Conservation (phyloP, 2,797 vertebrate species). For the Malacoctenus gilli region DNA sequence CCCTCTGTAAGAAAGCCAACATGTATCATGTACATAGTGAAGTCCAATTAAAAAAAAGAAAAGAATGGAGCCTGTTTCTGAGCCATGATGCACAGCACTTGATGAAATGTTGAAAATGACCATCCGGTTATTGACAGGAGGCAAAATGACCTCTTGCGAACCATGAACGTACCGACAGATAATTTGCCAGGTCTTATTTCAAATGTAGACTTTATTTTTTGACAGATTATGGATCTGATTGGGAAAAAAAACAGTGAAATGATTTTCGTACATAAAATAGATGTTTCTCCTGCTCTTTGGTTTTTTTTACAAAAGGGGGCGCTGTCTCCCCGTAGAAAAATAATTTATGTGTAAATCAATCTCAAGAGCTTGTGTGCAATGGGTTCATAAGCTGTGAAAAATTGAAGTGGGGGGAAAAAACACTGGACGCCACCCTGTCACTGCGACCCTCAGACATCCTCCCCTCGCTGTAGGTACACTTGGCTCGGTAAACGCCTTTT, state of each 20-base stretch:
- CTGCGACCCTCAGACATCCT: too few relatives aligned
- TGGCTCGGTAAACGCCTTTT: too few relatives aligned
- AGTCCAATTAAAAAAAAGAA: slow-evolving; percentile 30
- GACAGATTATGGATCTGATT: slow-evolving; percentile 55
- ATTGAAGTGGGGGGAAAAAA: too few relatives aligned
- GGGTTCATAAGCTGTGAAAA: slow-evolving; percentile 24
- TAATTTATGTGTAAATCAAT: slow-evolving; percentile 67
- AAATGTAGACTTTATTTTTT: slow-evolving; percentile 71
- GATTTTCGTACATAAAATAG: slow-evolving; percentile 75
- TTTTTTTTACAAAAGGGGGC: slow-evolving; percentile 64
- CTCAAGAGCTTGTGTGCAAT: slow-evolving; percentile 41
- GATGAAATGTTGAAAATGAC: neutral
- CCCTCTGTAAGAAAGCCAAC: slow-evolving; percentile 23
- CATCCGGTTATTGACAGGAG: too few relatives aligned
- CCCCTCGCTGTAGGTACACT: too few relatives aligned
- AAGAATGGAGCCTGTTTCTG: neutral
- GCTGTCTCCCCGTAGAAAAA: slow-evolving; percentile 75
- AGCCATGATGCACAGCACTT: neutral
- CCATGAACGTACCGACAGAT: neutral
- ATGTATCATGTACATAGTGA: slow-evolving; percentile 59
- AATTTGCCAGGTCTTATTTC: slow-evolving; percentile 1
- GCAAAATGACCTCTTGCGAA: neutral
- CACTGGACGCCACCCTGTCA: too few relatives aligned
- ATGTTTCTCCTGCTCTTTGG: slow-evolving; percentile 76
- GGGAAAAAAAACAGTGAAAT: slow-evolving; percentile 58